Base-by-base conservation (phyloP, 1,140 invertebrate genomes). In the Eueides isabella region DNA sequence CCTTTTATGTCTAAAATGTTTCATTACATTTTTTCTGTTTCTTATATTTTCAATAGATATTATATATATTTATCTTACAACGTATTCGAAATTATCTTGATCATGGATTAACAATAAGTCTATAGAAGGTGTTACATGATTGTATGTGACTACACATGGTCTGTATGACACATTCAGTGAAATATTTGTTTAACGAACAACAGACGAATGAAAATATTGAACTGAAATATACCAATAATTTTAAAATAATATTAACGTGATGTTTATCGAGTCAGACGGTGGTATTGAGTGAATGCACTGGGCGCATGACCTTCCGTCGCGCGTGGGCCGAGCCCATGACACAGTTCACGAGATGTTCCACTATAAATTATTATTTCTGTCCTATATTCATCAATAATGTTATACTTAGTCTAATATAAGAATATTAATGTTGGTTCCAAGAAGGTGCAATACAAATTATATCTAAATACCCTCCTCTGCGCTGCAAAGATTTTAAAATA, bases 311-410 rank as follows among this genome's bases (percentile, higher is more conserved):
- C 90, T 92, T 91, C 83, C 83, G 82, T 66, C 76, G 80, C 72
- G 85, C 88, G 90, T 91, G 86, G 90, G 89, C 80, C 55, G 88
- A 87, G 90, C 88, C 90, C 89, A 87, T 92, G 90, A 92, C 90
- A 91, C 87, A 92, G 82, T 88, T 92, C 80, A 82, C 79, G 81
- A 85, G 88, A 90, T 91, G 80, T 80, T 81, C 84, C 80, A 81
- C 78, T 80, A 76, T 80, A 69, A 78, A 76, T 79, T 79, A 85
- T 86, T 87, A 88, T 87, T 87, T 90, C 82, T 86, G 90, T 87
- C 80, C 44, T 79, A 86, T 80, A 76, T 79, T 83, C 77, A 83
- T 77, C 77, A 82, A 55, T 55, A 23, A 55, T 55, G 26, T 55
- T 23, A 55, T 55, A 26, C 26, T 23, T 55, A 23, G 26, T 55